Evolutionary conservation across 2,888 invertebrate species (phyloP), one percentile per base, ranked within the genome.

Genomic region (Aspidiotus destructor): DNA sequence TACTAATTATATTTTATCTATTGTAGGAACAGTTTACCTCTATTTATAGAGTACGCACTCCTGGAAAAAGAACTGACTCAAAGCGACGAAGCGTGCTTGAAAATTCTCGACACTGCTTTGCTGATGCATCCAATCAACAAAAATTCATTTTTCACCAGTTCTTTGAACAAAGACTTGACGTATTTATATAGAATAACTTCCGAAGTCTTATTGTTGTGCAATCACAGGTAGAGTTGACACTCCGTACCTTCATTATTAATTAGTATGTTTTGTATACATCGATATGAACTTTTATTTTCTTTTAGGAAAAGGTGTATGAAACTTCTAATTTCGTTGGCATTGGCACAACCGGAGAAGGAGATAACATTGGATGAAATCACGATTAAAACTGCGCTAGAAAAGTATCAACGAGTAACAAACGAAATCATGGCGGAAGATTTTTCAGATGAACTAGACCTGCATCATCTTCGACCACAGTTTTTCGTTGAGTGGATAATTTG

Each of bases 31-130:
- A 81, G 83, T 72, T 74, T 83, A 28, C 77, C 82, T 64, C 81
- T 83, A 71, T 86, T 84, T 74, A 79, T 80, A 7, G 86, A 86
- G 75, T 84, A 84, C 74, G 85, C 84, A 9, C 74, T 85, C 61
- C 79, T 84, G 68, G 85, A 85, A 75, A 78, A 78, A 64, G 83
- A 84, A 75, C 75, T 80, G 44, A 81, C 79, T 15, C 79, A 79
- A 72, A 71, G 74, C 8, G 78, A 80, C 13, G 77, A 74, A 55
- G 80, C 81, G 68, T 68, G 68, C 53, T 72, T 80, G n/a, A 80
- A 78, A 72, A 69, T 71, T 42, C 63, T 71, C n/a, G 70, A 71
- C 10, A 71, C 70, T 44, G 58, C 70, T 64, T 48, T 71, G 9
- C 60, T 70, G 41, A 55, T 68, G n/a, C 70, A 68, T 41, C 68